Evolutionary conservation across 2,113 vertebrate species (phyloP).

Genomic region (Motacilla tschutschensis): DNA sequence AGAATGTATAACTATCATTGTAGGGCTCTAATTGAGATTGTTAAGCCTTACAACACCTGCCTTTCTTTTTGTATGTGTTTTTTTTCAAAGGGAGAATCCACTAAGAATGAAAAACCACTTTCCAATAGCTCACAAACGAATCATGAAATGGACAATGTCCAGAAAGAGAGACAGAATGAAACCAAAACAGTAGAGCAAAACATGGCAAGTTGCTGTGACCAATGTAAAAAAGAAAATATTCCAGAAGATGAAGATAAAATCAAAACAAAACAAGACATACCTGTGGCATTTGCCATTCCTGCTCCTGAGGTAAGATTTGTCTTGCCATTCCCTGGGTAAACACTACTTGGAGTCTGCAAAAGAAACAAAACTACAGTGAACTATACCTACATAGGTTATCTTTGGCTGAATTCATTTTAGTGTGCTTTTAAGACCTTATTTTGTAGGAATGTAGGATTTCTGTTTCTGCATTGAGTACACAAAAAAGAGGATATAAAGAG

Average conservation of each 20-base stretch:
- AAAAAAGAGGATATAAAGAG: not conserved
- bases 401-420: not conserved
- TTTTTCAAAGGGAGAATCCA: slow-evolving; percentile 5
- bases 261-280: slow-evolving; percentile 9
- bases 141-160: slow-evolving; percentile 66
- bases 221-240: slow-evolving; percentile 39
- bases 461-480: not conserved
- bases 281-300: slow-evolving; percentile 62
- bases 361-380: not conserved
- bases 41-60: not conserved
- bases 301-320: slow-evolving; percentile 34
- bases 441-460: not conserved
- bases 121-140: slow-evolving; percentile 69
- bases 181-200: slow-evolving; percentile 60
- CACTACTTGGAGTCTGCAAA: not conserved
- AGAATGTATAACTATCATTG: not conserved
- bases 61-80: not conserved
- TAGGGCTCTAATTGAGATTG: not conserved
- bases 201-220: slow-evolving; percentile 68
- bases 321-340: not conserved
- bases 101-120: slow-evolving; percentile 30
- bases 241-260: slow-evolving; percentile 11
- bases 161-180: slow-evolving; percentile 25
- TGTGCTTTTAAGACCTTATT: not conserved
- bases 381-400: fast-evolving